Percentiles rank a stretch among this genome's conserved stretches.
Conservation (phyloP, 2,797 vertebrate genomes). For the Sardinella longiceps region DNA sequence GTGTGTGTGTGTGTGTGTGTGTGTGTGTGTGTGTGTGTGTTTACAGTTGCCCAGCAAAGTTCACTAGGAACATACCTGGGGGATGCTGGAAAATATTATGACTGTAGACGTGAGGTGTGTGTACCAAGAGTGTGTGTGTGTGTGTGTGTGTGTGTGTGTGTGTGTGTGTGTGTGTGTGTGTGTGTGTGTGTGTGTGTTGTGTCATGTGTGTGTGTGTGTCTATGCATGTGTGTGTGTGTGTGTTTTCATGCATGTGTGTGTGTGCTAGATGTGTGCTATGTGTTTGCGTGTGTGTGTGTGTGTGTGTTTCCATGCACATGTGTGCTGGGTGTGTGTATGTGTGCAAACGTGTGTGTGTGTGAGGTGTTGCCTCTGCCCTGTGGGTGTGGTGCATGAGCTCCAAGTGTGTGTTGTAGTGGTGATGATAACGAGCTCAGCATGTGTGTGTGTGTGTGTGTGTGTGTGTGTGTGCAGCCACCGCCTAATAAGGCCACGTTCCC, state of each 20-base stretch:
- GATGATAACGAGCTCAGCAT: not conserved
- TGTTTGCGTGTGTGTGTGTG: not conserved
- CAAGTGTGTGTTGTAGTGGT: not conserved
- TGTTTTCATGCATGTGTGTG: no score
- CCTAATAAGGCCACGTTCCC: not conserved
- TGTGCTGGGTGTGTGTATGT: not conserved
- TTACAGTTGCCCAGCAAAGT: not conserved
- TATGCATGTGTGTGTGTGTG: not conserved
- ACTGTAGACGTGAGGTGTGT: not conserved
- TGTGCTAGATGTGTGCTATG: not conserved
- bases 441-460: not conserved
- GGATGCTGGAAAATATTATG: conserved; percentile 33
- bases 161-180: not conserved
- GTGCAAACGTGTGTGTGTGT: not conserved
- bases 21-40: conserved; percentile 3
- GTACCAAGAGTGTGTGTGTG: not conserved
- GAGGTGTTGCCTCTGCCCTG: not conserved
- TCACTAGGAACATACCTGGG: not conserved
- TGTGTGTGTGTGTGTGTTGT: not conserved
- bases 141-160: not conserved
- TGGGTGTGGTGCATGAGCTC: not conserved
- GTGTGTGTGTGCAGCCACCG: not conserved
- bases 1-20: not conserved
- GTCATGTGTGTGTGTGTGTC: not conserved
- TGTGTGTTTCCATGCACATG: not conserved